These are phyloP conservation scores for Scaptomyza graminum DNA, from an alignment of 1,140 invertebrate species.

Conservation along the genomic window DNA sequence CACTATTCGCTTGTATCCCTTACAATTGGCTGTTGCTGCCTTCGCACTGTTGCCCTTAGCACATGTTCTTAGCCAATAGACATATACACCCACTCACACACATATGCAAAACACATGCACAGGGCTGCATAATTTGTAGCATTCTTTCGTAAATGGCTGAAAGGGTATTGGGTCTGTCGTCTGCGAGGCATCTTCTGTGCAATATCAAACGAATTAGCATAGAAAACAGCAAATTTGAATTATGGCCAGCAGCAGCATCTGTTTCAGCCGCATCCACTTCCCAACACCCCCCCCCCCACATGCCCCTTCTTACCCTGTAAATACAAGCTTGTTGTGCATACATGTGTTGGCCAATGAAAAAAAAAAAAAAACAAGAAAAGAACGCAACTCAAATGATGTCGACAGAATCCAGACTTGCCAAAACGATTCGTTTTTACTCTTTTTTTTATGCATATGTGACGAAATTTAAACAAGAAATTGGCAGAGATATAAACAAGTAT, in stretches of 20 bases:
- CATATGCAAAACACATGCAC: slow-evolving; percentile 4
- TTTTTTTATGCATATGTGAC: neutral
- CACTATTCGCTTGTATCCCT: slow-evolving; percentile 57
- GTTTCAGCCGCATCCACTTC: slow-evolving; percentile 17
- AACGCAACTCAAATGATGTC: slow-evolving; percentile 2
- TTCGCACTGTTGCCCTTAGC: slow-evolving; percentile 18
- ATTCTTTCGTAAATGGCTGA: slow-evolving; percentile 50
- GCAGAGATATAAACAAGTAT: neutral
- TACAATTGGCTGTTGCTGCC: slow-evolving; percentile 25
- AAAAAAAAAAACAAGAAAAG: neutral
- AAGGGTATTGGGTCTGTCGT: slow-evolving; percentile 18
- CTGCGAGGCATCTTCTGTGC: slow-evolving; percentile 52
- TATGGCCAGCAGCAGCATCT: slow-evolving; percentile 59
- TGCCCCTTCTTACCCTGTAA: neutral
- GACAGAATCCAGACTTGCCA: neutral
- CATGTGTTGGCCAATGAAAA: slow-evolving; percentile 24
- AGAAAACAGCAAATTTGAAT: slow-evolving; percentile 83
- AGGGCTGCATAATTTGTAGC: slow-evolving; percentile 64
- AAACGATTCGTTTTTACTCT: slow-evolving; percentile 1
- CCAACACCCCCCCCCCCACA: neutral
- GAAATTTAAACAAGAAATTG: neutral
- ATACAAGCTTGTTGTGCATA: slow-evolving; percentile 14
- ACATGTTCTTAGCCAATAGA: slow-evolving; percentile 16
- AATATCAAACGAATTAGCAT: slow-evolving; percentile 77
- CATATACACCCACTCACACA: slow-evolving; percentile 12